Base-by-base conservation (phyloP, 2,888 invertebrate species). In the Lapara coniferarum region DNA sequence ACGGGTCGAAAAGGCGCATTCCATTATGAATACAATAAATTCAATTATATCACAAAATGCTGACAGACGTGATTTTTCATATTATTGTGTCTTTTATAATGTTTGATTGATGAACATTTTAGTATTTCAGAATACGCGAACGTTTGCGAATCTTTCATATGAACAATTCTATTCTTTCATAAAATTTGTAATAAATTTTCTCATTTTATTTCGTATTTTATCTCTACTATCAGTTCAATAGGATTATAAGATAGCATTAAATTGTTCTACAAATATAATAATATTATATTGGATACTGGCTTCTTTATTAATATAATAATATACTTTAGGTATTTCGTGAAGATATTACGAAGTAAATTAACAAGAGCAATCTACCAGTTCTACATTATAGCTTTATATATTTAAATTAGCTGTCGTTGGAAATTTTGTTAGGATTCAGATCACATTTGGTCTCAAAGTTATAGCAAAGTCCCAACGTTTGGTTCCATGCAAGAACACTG, bases 11-110 rank as follows among this genome's bases (percentile, higher is more conserved):
- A 63, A 49, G 49, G 19, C 46, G 46, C 63, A 63, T 63, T 63
- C 49, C 49, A 63, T 59, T 59, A 59, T 59, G 16, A 25, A 13
- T 12, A 12, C 25, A 56, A 68, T 59, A 76, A 75, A 78, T 77
- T 76, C 75, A 76, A 74, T 78, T 78, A 75, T 73, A 74, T 73
- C 73, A 74, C 72, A 73, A 57, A 75, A 59, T 66, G 72, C 71
- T 75, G 78, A 78, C 79, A 77, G 72, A 46, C 6, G 67, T 14
- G 19, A 71, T 72, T 71, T 71, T 70, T 72, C 72, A 74, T 69
- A 68, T 73, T 78, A 76, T 74, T 71, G 66, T 73, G 75, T 78
- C 72, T 71, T 52, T 68, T 51, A 58, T 59, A 19, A 49, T 68
- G 63, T 55, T 63, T 52, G 37, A 55, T 63, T 49, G 66, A 74